These are phyloP conservation scores for Numida meleagris DNA, from an alignment of 2,113 vertebrate genomes.

Conservation along the genomic window DNA sequence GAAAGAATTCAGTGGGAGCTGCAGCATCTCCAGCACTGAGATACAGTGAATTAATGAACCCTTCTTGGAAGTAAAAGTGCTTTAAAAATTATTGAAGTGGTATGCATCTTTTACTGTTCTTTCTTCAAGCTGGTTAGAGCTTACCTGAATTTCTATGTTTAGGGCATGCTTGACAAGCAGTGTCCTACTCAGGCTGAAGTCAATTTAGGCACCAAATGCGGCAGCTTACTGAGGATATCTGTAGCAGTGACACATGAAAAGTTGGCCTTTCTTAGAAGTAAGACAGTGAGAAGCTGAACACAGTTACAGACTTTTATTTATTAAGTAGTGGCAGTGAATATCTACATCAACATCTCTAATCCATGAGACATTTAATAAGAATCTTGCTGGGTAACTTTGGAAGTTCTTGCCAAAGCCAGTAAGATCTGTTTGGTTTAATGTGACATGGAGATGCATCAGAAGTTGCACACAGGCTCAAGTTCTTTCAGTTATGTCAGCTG, in stretches of 20 bases:
- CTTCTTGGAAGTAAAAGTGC: background rate
- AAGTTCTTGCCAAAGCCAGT: background rate
- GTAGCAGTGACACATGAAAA: background rate
- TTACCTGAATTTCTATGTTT: background rate
- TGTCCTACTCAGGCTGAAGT: background rate
- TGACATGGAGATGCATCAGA: background rate
- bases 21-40: background rate
- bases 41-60: background rate
- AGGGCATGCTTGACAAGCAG: background rate
- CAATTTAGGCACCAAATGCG: background rate
- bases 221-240: background rate
- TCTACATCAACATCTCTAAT: background rate
- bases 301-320: background rate
- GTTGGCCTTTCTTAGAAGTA: background rate
- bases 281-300: background rate
- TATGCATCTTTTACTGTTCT: background rate
- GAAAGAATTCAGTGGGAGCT: background rate
- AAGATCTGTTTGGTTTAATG: background rate
- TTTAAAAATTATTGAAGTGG: background rate
- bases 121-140: background rate
- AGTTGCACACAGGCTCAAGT: fast-evolving
- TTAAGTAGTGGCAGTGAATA: background rate
- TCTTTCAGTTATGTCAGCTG: background rate
- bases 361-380: background rate
- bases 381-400: background rate